phyloP scores from a whole-genome alignment of 2,113 vertebrate genomes.

The Neolamprologus variostigma region DNA sequence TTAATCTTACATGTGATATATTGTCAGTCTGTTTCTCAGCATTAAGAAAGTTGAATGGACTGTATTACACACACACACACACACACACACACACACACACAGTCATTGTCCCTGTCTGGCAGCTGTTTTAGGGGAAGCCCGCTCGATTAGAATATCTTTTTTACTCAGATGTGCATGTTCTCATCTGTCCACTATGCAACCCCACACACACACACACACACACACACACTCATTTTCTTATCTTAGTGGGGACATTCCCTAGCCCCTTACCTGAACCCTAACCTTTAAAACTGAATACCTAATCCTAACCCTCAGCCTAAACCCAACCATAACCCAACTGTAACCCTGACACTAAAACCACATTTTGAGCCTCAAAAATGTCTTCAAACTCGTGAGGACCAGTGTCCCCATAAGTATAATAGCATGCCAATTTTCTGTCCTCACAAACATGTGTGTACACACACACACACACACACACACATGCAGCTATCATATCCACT shows the following conservation, averaged over 20 bases:
- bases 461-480: not conserved
- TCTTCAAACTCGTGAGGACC: not conserved
- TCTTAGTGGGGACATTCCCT: not conserved
- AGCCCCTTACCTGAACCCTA: not conserved
- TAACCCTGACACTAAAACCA: not conserved
- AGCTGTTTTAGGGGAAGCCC: not conserved
- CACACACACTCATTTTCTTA: not conserved
- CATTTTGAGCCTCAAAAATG: not conserved
- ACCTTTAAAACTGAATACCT: not conserved
- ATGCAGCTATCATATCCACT: not conserved
- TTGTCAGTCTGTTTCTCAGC: not conserved
- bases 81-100: not conserved
- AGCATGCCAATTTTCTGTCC: not conserved
- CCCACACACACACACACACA: no score
- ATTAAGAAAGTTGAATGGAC: not conserved
- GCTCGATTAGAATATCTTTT: conserved; percentile 16
- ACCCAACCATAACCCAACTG: not conserved
- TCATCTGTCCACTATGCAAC: not conserved
- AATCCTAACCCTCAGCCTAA: not conserved
- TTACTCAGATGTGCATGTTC: conserved; percentile 5
- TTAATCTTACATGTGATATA: not conserved
- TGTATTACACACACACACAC: not conserved
- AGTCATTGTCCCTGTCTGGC: conserved; percentile 16
- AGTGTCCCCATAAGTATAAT: not conserved
- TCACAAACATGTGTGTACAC: rapidly evolving